Percentiles rank a stretch among this genome's conserved stretches.
These are phyloP conservation scores for Cataglyphis livida DNA, from an alignment of 2,888 invertebrate species.

Conservation along the genomic window DNA sequence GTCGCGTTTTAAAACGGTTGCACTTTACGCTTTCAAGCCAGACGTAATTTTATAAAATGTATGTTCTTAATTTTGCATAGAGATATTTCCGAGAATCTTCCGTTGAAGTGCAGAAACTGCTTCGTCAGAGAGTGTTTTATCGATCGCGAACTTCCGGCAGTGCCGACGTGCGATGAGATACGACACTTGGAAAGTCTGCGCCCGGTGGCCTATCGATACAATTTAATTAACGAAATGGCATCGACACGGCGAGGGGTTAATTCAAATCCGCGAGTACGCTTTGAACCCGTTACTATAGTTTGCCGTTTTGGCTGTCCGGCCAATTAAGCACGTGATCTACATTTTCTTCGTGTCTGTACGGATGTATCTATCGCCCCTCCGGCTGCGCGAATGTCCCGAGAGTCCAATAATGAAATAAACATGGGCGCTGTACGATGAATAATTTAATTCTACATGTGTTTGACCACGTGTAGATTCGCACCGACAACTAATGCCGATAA, in stretches of 20 bases:
- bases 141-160: neutral
- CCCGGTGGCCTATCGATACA: conserved; percentile 23
- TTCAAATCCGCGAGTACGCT: conserved; percentile 49
- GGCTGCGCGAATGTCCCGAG: conserved; percentile 65
- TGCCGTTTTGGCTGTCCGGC: conserved; percentile 67
- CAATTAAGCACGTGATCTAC: conserved; percentile 81
- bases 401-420: conserved; percentile 80
- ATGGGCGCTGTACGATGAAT: conserved; percentile 77
- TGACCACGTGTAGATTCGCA: conserved; percentile 45
- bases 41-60: neutral
- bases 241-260: conserved; percentile 55
- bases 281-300: conserved; percentile 53
- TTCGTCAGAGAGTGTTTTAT: neutral
- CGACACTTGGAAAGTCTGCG: conserved; percentile 1
- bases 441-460: conserved; percentile 59
- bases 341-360: conserved; percentile 61
- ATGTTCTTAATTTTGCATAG: neutral
- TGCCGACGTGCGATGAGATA: conserved; percentile 7
- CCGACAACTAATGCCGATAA: conserved; percentile 50
- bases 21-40: neutral
- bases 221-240: conserved; percentile 70
- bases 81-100: neutral
- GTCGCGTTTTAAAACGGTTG: neutral
- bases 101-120: neutral
- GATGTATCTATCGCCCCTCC: conserved; percentile 16